Percentiles rank a stretch among this genome's conserved stretches.
phyloP scores from a whole-genome alignment of 2,113 vertebrate species.

The Zonotrichia leucophrys region DNA sequence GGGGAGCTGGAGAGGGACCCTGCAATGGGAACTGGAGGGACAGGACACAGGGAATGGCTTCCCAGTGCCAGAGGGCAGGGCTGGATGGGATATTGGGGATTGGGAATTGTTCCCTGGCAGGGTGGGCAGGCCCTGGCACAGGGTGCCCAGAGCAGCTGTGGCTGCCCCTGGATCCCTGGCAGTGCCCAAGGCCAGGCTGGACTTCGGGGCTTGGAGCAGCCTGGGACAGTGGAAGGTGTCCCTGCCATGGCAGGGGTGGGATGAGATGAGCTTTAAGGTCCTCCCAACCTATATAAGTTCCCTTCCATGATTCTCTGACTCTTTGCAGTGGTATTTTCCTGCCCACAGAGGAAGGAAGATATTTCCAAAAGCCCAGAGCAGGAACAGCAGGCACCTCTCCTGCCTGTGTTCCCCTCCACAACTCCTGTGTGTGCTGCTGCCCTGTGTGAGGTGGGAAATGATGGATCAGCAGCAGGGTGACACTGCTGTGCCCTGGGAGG shows the following conservation, averaged over 20 bases:
- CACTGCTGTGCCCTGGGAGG: background rate
- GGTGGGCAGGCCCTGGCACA: too few species aligned
- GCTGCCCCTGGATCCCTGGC: too few species aligned
- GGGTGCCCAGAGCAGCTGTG: too few species aligned
- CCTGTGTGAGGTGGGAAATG: background rate
- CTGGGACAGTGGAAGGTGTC: too few species aligned
- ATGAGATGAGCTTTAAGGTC: accelerated
- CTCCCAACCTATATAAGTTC: background rate
- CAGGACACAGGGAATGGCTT: accelerated
- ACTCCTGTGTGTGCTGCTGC: accelerated
- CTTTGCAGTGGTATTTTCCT: background rate
- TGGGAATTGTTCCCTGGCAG: too few species aligned
- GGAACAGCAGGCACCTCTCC: background rate
- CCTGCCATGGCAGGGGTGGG: background rate
- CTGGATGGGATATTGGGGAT: accelerated
- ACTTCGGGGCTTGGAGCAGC: too few species aligned
- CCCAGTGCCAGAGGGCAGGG: accelerated
- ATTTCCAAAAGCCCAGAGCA: background rate
- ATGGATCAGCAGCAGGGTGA: background rate
- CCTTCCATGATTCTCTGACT: background rate
- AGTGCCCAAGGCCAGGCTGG: too few species aligned
- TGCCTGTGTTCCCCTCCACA: background rate
- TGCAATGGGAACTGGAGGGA: background rate
- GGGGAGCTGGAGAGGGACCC: background rate
- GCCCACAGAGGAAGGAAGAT: accelerated